Evolutionary conservation across 2,888 invertebrate species (phyloP), one percentile per base, ranked within the genome.

Genomic region (Drosophila basisetae): DNA sequence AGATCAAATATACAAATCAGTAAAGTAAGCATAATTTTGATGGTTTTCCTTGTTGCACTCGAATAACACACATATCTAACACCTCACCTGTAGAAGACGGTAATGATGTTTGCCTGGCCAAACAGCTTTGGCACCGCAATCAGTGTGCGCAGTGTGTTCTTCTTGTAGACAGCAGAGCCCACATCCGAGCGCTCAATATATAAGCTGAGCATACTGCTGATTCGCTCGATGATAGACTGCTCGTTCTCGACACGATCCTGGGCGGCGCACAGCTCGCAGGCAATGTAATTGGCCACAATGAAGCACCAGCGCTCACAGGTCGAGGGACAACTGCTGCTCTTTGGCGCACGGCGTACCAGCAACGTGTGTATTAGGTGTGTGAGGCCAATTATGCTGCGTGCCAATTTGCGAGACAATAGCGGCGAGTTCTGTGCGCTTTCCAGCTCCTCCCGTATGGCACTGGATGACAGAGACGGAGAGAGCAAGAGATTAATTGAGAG

Each of bases 241-340:
- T 91, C 82, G 28, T 43, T 64, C 31, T 91, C 89, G 4, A 78
- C 68, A 22, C 72, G 68, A 0, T 80, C 78, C 52, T 80, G 82
- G 2, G 91, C 89, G 9, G 76, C 78, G 13, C 86, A 80, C 50
- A 91, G 60, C 61, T 91, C 91, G 53, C 89, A 90, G 50, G 88
- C 85, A 60, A 89, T 88, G 50, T 91, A 91, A 47, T 79, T 80
- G 33, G 86, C 85, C n/a, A 90, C 78, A 47, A 91, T 82, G 37
- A 78, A 79, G 54, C 85, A 80, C 75, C 91, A 85, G 18, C 85
- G 83, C 31, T 84, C 84, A 13, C 76, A 67, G 33, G 76, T 79
- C 41, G 33, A 22, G 5, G 37, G 28, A n/a, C 62, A 47, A 13
- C 56, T 68, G 25, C 43, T 54, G 35, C 31, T 47, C 22, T 62